A percentile compares a stretch with the other conserved stretches of the same genome.
These are phyloP conservation scores for Achroia grisella DNA, from an alignment of 1,140 invertebrate species.

Conservation along the genomic window DNA sequence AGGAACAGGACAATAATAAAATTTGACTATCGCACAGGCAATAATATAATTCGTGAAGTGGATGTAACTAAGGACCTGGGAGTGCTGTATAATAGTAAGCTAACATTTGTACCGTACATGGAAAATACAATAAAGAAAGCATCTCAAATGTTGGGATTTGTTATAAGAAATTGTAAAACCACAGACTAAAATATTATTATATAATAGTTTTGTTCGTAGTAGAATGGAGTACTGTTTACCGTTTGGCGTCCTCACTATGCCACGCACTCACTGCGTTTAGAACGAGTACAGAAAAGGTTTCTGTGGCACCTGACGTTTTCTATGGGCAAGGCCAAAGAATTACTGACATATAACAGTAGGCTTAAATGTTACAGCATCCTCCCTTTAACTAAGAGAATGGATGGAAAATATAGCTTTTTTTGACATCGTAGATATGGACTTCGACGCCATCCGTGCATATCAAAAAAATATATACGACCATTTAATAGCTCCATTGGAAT, in stretches of 20 bases:
- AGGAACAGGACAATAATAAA: background rate
- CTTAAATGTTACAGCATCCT: no score
- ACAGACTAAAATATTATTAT: slow-evolving; percentile 4
- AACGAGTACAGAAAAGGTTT: no score
- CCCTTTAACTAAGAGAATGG: no score
- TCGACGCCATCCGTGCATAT: no score
- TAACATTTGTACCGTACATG: slow-evolving; percentile 6
- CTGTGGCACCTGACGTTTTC: no score
- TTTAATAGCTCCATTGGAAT: no score
- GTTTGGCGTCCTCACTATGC: slow-evolving; percentile 7
- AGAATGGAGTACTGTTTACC: slow-evolving; percentile 6
- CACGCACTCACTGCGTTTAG: no score
- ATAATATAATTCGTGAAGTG: background rate
- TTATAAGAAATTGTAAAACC: slow-evolving; percentile 2
- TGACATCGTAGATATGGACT: no score
- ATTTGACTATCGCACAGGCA: background rate
- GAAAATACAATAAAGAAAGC: slow-evolving; percentile 3
- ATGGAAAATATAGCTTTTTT: no score
- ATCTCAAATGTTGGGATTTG: slow-evolving; percentile 6
- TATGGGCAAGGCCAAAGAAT: no score
- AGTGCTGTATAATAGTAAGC: slow-evolving; percentile 2
- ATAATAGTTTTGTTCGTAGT: slow-evolving; percentile 5
- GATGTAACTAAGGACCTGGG: slow-evolving; percentile 3
- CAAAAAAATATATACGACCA: no score
- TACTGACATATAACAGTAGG: no score